Base-by-base conservation (phyloP, 2,797 vertebrate species). In the Phrynocephalus forsythii region DNA sequence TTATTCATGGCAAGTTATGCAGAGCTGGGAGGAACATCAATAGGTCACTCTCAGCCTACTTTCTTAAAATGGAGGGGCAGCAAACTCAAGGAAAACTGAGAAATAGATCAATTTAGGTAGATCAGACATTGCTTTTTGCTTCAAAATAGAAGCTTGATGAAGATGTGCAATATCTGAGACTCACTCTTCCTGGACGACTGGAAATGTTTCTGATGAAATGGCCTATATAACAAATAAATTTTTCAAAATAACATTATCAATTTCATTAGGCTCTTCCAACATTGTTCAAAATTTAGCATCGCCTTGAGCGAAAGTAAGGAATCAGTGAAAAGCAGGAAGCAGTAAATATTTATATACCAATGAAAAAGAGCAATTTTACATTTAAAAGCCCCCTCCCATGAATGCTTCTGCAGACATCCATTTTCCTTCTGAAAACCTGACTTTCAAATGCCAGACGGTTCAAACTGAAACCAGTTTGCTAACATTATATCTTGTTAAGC, bases 401-500 rank as follows among this genome's bases (percentile, higher is more conserved):
- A 81, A 8, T 80, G 30, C n/a, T 79, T 52, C 67, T 82, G 18
- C 50, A 82, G 52, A 28, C 3, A 24, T 44, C 60, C 71, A 3
- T n/a, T 3, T 5, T 13, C 7, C 26, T 84, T 44, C 13, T n/a
- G 16, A 66, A 75, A 66, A 38, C 66, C n/a, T 38, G 11, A 26
- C 26, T 63, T 63, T 18, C 60, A 9, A 48, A 78, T 69, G 15
- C 22, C 18, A 28, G 13, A 16, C 16, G 22, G 56, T 69, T 20
- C 52, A 28, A 60, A 63, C 3, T 20, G 38, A 26, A 69, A 13
- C 26, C 8, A 66, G 6, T 7, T 15, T 80, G 24, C 60, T 76
- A 82, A 83, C 20, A 79, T 4, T 15, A 68, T 83, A 83, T 48
- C 44, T 89, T 90, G 92, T 68, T 63, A 85, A 95, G 91, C 88